Conservation (phyloP, 2,797 vertebrate species). For the Anguilla marmorata region DNA sequence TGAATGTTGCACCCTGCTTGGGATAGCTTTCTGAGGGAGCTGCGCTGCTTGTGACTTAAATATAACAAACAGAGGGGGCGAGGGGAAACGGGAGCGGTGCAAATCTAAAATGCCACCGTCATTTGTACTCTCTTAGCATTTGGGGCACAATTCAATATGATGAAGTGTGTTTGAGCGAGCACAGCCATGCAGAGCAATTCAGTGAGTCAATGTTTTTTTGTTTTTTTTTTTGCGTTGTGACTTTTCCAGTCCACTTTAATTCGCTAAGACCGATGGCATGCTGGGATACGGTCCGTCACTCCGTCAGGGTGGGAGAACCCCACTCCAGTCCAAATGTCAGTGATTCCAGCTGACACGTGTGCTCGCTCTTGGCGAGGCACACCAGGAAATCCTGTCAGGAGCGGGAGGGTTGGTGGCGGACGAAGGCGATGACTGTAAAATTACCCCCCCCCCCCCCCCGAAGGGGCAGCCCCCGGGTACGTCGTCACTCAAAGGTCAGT, state of each 20-base stretch:
- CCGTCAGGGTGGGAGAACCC: neutral
- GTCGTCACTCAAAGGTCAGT: slow-evolving; percentile 9
- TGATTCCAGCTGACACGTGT: neutral
- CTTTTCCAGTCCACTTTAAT: neutral
- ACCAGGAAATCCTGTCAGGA: neutral
- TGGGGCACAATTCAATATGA: neutral
- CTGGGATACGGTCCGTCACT: neutral
- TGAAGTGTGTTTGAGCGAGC: neutral
- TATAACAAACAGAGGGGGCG: neutral
- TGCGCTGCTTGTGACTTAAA: neutral
- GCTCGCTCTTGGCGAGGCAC: neutral
- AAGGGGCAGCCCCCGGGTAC: neutral
- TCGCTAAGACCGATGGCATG: neutral
- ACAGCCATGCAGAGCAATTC: neutral
- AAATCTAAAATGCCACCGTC: neutral
- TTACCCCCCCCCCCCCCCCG: neutral
- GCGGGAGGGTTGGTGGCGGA: neutral
- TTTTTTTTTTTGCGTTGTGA: neutral
- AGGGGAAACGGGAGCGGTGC: neutral
- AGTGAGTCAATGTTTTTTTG: neutral
- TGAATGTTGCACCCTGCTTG: neutral
- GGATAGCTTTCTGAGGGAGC: neutral
- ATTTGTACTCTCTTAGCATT: neutral
- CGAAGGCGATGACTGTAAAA: slow-evolving; percentile 1
- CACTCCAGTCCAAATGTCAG: neutral